These are phyloP conservation scores for Alouatta palliata DNA, from an alignment of 2,113 vertebrate genomes.

Conservation along the genomic window DNA sequence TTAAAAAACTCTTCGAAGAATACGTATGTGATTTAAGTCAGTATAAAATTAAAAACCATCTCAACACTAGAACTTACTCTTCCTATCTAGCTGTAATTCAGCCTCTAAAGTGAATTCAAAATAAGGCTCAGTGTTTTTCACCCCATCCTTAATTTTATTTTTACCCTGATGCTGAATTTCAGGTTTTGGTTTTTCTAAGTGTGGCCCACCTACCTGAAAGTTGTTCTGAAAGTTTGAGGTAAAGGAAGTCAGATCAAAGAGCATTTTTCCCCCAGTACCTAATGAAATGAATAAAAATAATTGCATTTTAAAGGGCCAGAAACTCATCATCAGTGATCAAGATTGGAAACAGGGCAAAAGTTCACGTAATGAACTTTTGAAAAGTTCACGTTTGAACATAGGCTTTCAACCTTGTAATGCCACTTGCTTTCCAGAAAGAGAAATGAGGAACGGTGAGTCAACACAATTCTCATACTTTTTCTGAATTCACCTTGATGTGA, in stretches of 20 bases:
- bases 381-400: neutral
- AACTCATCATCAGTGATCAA: neutral
- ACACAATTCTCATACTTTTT: neutral
- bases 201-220: neutral
- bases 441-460: neutral
- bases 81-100: no score
- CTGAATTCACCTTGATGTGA: neutral
- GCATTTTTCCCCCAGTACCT: neutral
- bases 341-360: neutral
- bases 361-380: neutral
- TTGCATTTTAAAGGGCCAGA: neutral
- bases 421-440: neutral
- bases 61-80: neutral
- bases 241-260: conserved; percentile 9
- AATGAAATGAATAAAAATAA: neutral
- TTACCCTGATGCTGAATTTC: conserved; percentile 4
- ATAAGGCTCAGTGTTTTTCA: neutral
- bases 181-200: neutral
- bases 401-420: neutral
- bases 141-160: neutral
- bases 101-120: neutral
- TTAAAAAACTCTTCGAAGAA: neutral
- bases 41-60: neutral
- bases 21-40: neutral
- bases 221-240: neutral